Percentiles rank a stretch among this genome's conserved stretches.
These are phyloP conservation scores for Mus caroli DNA, from an alignment of 2,797 vertebrate species.

Conservation along the genomic window DNA sequence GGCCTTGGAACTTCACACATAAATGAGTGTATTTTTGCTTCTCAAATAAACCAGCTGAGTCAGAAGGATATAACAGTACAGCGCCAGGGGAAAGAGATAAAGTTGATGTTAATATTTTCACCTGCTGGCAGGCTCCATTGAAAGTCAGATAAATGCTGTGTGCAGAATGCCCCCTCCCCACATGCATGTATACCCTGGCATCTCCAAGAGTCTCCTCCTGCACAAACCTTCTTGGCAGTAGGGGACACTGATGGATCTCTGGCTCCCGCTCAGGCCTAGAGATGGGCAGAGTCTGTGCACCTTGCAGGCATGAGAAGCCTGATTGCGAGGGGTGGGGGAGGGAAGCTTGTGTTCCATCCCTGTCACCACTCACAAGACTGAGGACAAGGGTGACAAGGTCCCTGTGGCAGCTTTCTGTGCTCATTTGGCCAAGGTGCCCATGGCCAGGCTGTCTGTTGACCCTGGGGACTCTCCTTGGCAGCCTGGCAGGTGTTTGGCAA, in stretches of 20 bases:
- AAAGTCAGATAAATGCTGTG: not conserved
- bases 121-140: not conserved
- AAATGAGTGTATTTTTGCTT: not conserved
- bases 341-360: not conserved
- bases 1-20: not conserved
- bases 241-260: not conserved
- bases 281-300: not conserved
- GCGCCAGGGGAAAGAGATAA: not conserved
- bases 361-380: not conserved
- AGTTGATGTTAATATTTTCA: not conserved
- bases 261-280: not conserved
- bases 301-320: not conserved
- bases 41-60: not conserved
- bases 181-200: not conserved
- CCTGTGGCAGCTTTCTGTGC: not conserved
- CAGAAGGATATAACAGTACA: not conserved
- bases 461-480: not conserved
- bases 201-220: fast-evolving
- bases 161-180: fast-evolving
- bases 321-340: too few relatives aligned
- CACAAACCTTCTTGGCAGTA: not conserved
- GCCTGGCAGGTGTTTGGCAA: not conserved
- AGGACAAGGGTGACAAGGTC: not conserved
- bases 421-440: not conserved
- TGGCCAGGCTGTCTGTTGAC: not conserved